Evolutionary conservation across 1,140 invertebrate genomes (phyloP).

Genomic region (Drosophila kurseongensis): DNA sequence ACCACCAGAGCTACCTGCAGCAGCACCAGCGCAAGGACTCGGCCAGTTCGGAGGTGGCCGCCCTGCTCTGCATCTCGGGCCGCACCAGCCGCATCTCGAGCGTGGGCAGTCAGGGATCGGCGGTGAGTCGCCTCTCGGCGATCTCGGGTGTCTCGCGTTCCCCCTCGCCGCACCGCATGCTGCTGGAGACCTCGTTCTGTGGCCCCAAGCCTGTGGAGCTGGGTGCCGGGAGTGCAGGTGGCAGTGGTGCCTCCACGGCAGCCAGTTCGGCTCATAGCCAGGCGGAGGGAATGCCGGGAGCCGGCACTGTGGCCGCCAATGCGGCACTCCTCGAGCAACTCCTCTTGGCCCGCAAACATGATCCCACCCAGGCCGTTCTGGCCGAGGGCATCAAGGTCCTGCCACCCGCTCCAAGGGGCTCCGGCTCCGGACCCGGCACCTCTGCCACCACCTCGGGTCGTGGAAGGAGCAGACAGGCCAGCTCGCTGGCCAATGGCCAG

Average conservation of each 20-base stretch:
- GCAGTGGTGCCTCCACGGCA: constrained; percentile 56
- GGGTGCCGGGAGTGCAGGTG: constrained; percentile 53
- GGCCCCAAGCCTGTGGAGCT: constrained; percentile 90
- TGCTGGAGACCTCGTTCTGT: constrained; percentile 95
- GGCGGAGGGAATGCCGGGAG: constrained; percentile 84
- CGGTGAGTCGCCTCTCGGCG: constrained; percentile 89
- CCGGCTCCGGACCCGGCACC: background rate
- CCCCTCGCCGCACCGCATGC: constrained; percentile 94
- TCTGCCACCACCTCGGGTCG: constrained; percentile 45
- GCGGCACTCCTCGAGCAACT: constrained; percentile 86
- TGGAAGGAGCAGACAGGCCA: constrained; percentile 31
- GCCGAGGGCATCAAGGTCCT: constrained; percentile 85
- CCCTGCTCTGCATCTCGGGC: constrained; percentile 92
- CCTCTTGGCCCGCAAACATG: constrained; percentile 86
- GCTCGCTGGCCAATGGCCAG: background rate
- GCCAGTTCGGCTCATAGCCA: constrained; percentile 77
- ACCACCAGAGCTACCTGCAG: constrained; percentile 85
- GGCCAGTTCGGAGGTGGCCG: constrained; percentile 87
- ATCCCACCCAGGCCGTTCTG: constrained; percentile 86
- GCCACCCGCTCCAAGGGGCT: constrained; percentile 30
- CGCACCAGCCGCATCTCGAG: constrained; percentile 92
- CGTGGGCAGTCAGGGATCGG: constrained; percentile 89
- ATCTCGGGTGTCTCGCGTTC: constrained; percentile 90
- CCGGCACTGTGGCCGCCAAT: constrained; percentile 41
- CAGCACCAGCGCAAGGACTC: constrained; percentile 91